These are phyloP conservation scores for Lottia scabra DNA, from an alignment of 2,888 invertebrate genomes.

Conservation along the genomic window DNA sequence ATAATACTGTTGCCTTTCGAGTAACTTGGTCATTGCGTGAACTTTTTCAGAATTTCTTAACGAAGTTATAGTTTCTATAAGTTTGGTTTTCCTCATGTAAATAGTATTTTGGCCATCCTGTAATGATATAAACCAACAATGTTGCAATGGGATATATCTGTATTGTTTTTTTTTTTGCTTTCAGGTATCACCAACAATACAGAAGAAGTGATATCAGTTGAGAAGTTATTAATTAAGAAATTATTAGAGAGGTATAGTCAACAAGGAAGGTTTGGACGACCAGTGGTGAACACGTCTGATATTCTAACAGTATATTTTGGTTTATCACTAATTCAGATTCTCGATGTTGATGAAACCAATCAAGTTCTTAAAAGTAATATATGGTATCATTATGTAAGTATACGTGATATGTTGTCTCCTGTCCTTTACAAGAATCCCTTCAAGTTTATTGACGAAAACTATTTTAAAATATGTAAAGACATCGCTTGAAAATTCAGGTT, in stretches of 20 bases:
- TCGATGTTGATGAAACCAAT: conserved; percentile 59
- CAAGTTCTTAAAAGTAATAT: conserved; percentile 58
- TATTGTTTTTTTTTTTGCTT: not conserved
- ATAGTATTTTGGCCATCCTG: too few species aligned
- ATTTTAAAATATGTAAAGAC: too few species aligned
- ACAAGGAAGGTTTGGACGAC: conserved; percentile 51
- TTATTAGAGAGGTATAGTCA: conserved; percentile 51
- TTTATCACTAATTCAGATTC: conserved; percentile 55
- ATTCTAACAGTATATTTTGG: conserved; percentile 54
- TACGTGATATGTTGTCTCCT: not conserved
- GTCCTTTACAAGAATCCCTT: not conserved
- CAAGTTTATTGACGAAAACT: too few species aligned
- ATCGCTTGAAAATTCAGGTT: too few species aligned
- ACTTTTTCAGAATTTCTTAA: too few species aligned
- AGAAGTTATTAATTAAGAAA: conserved; percentile 62
- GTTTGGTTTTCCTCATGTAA: too few species aligned
- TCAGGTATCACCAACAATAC: not conserved
- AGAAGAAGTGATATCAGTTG: conserved; percentile 42
- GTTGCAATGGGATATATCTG: too few species aligned
- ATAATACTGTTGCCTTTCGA: too few species aligned
- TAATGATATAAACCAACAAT: too few species aligned
- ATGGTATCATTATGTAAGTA: conserved; percentile 59
- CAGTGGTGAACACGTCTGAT: conserved; percentile 52
- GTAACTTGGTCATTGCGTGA: too few species aligned
- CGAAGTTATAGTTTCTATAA: too few species aligned